Evolutionary conservation across 2,888 invertebrate genomes (phyloP), one percentile per base, ranked within the genome.

Genomic region (Coleophora flavipennella): DNA sequence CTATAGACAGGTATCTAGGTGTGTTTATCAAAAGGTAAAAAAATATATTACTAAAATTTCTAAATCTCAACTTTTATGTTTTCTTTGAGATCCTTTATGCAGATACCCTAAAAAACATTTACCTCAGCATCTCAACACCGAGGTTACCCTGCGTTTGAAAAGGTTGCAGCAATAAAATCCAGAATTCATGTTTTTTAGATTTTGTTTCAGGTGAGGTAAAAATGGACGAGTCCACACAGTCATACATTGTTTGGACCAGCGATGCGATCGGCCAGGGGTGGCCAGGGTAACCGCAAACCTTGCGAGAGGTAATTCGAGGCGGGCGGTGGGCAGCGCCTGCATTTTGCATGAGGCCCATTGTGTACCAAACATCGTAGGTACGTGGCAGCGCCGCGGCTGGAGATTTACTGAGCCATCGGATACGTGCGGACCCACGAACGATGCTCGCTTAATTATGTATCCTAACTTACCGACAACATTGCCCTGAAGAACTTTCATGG

Each of bases 321-420:
- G 53, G 50, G 53, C 48, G 57, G 57, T 55, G 51, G 59, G 61
- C 59, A 45, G 46, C 56, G 62, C 61, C 61, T 75, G 71, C 70
- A 73, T 75, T 68, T 75, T 74, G 63, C 63, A 75, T 73, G 73
- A 71, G 67, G 49, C 53, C 67, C 62, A 68, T 70, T 73, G 72
- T 72, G 49, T 55, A 53, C 43, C 41, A 55, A 55, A 57, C 55
- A 55, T 52, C 45, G 54, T n/a, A n/a, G n/a, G 47, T 45, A 52
- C 49, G 43, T 48, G 48, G 43, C 41, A 39, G 45, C 49, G 48
- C 44, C 43, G 42, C 43, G 47, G 46, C 45, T 20, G 8, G 46
- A 55, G 52, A 63, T 67, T 66, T 61, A 60, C 40, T 38, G 38
- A 31, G 31, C 40, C 40, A 35, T 29, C 40, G 31, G 11, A 40